phyloP scores from a whole-genome alignment of 2,797 vertebrate species.

The Octomys mimax region DNA sequence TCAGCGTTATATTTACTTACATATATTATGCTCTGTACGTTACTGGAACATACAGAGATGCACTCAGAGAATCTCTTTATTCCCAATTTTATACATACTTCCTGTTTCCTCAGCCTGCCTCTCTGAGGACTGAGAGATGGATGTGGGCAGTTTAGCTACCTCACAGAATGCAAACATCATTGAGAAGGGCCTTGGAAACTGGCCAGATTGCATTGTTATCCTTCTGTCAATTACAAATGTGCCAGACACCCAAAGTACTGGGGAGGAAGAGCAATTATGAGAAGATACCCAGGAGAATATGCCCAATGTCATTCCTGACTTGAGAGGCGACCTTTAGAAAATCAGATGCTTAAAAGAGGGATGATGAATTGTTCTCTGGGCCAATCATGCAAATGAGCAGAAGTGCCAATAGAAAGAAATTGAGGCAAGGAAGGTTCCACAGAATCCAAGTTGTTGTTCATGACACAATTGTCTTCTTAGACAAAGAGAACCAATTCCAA shows the following conservation, averaged over 20 bases:
- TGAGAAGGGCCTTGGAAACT: conserved; percentile 66
- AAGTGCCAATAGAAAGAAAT: neutral
- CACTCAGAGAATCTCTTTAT: conserved; percentile 8
- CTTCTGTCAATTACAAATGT: conserved; percentile 78
- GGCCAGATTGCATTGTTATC: conserved; percentile 72
- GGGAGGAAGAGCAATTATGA: conserved; percentile 76
- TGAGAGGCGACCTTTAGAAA: conserved; percentile 74
- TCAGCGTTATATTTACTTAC: neutral
- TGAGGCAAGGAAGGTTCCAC: neutral
- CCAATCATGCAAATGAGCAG: conserved; percentile 64
- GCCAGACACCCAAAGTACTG: conserved; percentile 68
- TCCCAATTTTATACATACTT: neutral
- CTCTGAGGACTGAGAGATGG: neutral
- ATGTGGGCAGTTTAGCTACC: neutral
- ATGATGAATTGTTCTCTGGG: conserved; percentile 60
- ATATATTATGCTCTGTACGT: neutral
- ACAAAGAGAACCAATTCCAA: conserved; percentile 35
- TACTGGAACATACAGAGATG: neutral
- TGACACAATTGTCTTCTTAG: conserved; percentile 38
- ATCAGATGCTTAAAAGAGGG: conserved; percentile 65
- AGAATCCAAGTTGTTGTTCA: conserved; percentile 31
- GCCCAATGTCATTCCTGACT: conserved; percentile 67
- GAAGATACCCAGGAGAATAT: conserved; percentile 63
- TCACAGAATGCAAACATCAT: neutral
- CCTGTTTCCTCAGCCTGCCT: neutral